These are phyloP conservation scores for Lucifuga dentata DNA, from an alignment of 2,113 vertebrate genomes.

Conservation along the genomic window DNA sequence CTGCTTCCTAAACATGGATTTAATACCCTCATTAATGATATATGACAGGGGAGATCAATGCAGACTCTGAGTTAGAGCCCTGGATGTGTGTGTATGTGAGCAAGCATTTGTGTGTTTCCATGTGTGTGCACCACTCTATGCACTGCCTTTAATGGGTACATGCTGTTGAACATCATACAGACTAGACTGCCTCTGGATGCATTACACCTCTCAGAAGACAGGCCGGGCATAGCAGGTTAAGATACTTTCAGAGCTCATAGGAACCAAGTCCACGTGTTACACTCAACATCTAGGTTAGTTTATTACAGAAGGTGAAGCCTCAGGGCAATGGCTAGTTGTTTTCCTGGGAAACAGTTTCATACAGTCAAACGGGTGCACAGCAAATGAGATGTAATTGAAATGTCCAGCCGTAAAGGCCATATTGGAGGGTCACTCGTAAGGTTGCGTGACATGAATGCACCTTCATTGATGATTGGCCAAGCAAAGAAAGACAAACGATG, in stretches of 20 bases:
- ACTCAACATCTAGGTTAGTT: background rate
- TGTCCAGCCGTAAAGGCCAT: no score
- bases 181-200: constrained; percentile 88
- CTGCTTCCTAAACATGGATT: constrained; percentile 98
- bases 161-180: constrained; percentile 93
- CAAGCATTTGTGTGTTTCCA: constrained; percentile 26
- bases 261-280: constrained; percentile 13
- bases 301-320: background rate
- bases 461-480: no score
- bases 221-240: constrained; percentile 68
- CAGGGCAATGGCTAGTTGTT: background rate
- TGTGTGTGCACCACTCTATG: constrained; percentile 79
- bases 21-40: constrained; percentile 99
- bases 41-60: constrained; percentile 99
- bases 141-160: constrained; percentile 91
- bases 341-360: no score
- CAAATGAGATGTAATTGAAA: no score
- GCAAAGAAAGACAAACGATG: no score
- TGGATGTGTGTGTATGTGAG: constrained; percentile 29
- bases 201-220: constrained; percentile 81
- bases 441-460: no score
- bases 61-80: constrained; percentile 88
- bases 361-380: no score
- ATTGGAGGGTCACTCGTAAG: no score
- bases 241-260: constrained; percentile 45